These are phyloP conservation scores for Acanthococcus lagerstroemiae DNA, from an alignment of 2,888 invertebrate species.

Conservation along the genomic window DNA sequence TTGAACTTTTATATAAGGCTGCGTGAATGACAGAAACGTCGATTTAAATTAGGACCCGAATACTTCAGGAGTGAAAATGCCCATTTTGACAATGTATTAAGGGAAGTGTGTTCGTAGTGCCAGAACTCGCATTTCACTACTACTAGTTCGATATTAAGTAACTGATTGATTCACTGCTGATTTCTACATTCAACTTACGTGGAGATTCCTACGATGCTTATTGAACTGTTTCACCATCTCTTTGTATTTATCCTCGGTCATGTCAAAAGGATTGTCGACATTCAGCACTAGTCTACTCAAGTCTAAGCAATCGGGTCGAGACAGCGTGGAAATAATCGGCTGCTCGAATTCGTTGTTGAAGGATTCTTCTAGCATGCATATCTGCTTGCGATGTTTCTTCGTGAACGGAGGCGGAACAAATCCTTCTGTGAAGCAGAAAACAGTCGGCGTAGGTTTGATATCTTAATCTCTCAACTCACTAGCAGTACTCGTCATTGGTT, in stretches of 20 bases:
- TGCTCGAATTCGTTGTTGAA: conserved; percentile 40
- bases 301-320: conserved; percentile 42
- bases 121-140: too few relatives aligned
- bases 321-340: conserved; percentile 45
- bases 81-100: too few relatives aligned
- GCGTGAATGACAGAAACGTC: background rate
- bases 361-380: conserved; percentile 40
- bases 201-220: conserved; percentile 4
- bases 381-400: conserved; percentile 50
- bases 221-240: conserved; percentile 47
- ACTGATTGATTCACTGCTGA: too few relatives aligned
- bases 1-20: conserved; percentile 16
- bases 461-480: too few relatives aligned
- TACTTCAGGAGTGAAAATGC: background rate
- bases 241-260: conserved; percentile 56
- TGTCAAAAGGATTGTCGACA: conserved; percentile 42
- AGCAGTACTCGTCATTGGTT: too few relatives aligned
- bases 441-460: conserved; percentile 2
- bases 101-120: too few relatives aligned
- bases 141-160: too few relatives aligned
- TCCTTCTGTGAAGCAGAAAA: conserved; percentile 44
- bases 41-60: background rate
- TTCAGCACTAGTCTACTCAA: conserved; percentile 42
- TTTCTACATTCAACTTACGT: conserved; percentile 17
- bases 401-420: conserved; percentile 48